phyloP scores from a whole-genome alignment of 2,797 vertebrate species.

The Threskiornis aethiopicus region DNA sequence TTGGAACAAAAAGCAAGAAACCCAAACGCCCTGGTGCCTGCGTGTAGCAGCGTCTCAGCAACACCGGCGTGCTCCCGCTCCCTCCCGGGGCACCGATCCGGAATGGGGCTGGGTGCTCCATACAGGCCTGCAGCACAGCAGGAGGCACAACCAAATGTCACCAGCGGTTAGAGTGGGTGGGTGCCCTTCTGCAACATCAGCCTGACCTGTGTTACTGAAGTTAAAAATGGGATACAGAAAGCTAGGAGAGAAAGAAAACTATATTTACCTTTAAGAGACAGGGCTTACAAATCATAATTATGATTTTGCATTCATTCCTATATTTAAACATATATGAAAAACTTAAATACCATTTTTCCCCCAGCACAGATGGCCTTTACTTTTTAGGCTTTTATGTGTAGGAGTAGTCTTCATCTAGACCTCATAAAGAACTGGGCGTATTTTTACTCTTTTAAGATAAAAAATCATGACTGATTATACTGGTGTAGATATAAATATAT shows the following conservation, averaged over 20 bases:
- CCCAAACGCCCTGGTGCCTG: neutral
- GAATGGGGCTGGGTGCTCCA: neutral
- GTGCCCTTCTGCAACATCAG: neutral
- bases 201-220: neutral
- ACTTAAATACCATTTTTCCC: neutral
- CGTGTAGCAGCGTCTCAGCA: neutral
- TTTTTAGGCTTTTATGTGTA: neutral
- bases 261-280: neutral
- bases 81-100: fast-evolving
- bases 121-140: neutral
- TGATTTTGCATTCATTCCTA: neutral
- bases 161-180: fast-evolving
- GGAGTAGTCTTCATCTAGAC: neutral
- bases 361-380: slow-evolving; percentile 34
- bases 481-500: neutral
- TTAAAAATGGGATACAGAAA: neutral
- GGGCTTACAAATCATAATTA: neutral
- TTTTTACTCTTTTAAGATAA: neutral
- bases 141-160: neutral
- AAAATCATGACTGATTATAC: neutral
- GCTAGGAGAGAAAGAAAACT: neutral
- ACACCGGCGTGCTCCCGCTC: fast-evolving
- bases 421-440: neutral
- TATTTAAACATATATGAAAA: neutral
- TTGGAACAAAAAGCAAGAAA: neutral